These are phyloP conservation scores for Gymnarchus niloticus DNA, from an alignment of 2,113 vertebrate species.

Conservation along the genomic window DNA sequence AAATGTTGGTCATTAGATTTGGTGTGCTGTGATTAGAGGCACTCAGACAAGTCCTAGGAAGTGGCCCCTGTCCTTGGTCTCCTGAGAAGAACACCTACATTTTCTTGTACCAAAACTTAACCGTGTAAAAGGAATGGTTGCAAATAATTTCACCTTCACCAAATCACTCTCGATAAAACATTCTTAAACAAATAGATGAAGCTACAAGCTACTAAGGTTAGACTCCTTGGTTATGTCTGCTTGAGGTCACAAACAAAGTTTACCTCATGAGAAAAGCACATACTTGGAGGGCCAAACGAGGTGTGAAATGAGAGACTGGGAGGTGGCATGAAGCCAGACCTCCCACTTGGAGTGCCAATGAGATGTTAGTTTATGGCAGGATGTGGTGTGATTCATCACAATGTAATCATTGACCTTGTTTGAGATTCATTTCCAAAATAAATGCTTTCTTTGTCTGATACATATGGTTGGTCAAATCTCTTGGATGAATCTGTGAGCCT, in stretches of 20 bases:
- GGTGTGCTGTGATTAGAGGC: neutral
- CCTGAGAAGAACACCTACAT: neutral
- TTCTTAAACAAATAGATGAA: neutral
- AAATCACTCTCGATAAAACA: neutral
- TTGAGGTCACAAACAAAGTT: neutral
- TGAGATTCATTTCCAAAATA: neutral
- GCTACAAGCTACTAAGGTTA: neutral
- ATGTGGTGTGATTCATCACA: neutral
- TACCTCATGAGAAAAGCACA: neutral
- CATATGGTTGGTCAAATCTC: neutral
- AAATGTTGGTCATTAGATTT: neutral
- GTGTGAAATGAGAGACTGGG: neutral
- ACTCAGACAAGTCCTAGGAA: neutral
- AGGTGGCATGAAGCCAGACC: neutral
- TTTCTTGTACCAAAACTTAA: neutral
- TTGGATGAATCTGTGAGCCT: neutral
- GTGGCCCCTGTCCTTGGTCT: neutral
- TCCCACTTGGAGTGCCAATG: neutral
- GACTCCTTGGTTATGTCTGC: neutral
- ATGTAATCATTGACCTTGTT: neutral
- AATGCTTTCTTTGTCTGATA: neutral
- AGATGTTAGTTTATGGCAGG: neutral
- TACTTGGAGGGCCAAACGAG: constrained; percentile 10
- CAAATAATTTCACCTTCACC: neutral
- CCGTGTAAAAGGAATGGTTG: neutral